Evolutionary conservation across 2,113 vertebrate genomes (phyloP), one percentile per base, ranked within the genome.

Genomic region (Salvelinus namaycush): DNA sequence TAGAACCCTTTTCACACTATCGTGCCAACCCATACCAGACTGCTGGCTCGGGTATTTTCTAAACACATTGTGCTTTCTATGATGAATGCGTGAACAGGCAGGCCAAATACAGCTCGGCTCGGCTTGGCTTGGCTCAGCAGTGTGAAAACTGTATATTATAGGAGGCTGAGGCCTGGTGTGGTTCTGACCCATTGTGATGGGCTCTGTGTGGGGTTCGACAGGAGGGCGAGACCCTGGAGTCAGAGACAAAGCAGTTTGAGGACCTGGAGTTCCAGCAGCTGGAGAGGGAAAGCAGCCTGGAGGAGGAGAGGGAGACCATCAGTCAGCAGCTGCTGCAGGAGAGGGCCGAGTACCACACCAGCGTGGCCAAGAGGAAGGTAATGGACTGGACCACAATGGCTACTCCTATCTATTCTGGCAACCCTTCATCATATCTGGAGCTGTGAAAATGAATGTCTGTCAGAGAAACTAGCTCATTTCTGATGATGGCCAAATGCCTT

Each of bases 221-320:
- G 97, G 96, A 98, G 66, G 95, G 95, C 0, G 98, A 99, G 73
- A 91, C 78, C 0, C 86, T 99, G 89, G 98, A 99, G 80, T 90
- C 91, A 0, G 96, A 95, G 83, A 93, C 93, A 18, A 98, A 97
- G 82, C 94, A 95, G 75, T 99, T 99, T 44, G 98, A 99, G 84
- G 98, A 99, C 90, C 87, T 99, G 89, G 98, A 99, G 87, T 99
- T 99, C 84, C 97, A 99, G 92, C 98, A 99, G 92, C 93, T 99
- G 91, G 97, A 99, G 91, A 94, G 92, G 57, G 97, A 99, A 82
- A 99, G 97, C 88, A 95, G 93, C 72, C 86, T 95, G 0, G 98
- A 99, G 88, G 98, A 99, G 86, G 97, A 99, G 73, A 87, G 93
- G 0, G 98, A 99, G 89, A 92, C 87, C 0, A 93, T 92, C 0